phyloP scores from a whole-genome alignment of 1,140 invertebrate species.

The Trichonephila clavipes region DNA sequence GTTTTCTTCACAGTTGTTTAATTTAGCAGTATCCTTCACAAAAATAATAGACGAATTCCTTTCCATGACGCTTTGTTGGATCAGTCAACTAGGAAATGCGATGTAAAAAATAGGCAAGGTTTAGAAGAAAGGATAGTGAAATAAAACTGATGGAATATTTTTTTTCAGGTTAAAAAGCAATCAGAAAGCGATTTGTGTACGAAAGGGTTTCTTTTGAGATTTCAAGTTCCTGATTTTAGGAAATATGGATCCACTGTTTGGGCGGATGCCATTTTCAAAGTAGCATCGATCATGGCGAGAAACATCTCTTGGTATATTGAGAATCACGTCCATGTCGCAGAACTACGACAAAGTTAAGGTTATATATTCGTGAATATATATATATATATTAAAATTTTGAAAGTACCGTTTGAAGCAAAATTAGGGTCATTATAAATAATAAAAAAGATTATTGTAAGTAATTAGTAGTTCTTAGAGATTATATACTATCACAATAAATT shows the following conservation, averaged over 20 bases:
- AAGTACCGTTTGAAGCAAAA: too few relatives aligned
- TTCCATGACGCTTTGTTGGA: neutral
- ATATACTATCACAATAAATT: too few relatives aligned
- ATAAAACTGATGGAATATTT: neutral
- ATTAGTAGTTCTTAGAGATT: too few relatives aligned
- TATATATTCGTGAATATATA: too few relatives aligned
- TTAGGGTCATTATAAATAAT: too few relatives aligned
- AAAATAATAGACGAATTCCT: neutral
- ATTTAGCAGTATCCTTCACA: neutral
- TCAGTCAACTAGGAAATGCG: neutral
- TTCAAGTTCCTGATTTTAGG: neutral
- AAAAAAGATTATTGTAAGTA: too few relatives aligned
- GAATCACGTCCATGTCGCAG: too few relatives aligned
- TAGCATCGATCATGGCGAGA: too few relatives aligned
- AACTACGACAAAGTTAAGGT: too few relatives aligned
- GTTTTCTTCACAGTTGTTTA: neutral
- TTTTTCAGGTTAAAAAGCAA: neutral
- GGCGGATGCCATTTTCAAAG: neutral
- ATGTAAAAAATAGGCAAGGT: neutral
- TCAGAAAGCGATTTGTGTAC: neutral
- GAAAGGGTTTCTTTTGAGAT: neutral
- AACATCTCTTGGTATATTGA: too few relatives aligned
- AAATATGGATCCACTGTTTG: neutral
- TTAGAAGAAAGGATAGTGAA: neutral
- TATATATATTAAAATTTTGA: too few relatives aligned